Conservation (phyloP, 2,888 invertebrate species). For the Shargacucullia verbasci region DNA sequence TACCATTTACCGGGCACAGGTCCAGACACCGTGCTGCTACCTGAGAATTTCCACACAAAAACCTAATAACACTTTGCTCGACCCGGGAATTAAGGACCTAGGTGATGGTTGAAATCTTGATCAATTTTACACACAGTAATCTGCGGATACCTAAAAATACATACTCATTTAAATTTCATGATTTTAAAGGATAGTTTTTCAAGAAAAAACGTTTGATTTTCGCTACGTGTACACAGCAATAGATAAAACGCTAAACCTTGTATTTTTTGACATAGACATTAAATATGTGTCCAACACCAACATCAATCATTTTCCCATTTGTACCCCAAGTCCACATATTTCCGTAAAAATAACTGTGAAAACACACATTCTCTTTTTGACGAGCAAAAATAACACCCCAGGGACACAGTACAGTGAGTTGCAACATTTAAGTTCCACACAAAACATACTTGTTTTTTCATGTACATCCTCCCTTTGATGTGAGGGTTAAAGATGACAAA, state of each 20-base stretch:
- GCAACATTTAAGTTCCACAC: slow-evolving; percentile 44
- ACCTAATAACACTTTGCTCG: too few species aligned
- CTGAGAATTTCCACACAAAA: too few species aligned
- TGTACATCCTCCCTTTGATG: slow-evolving; percentile 40
- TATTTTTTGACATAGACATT: neutral
- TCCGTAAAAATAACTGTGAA: neutral
- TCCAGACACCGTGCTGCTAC: too few species aligned
- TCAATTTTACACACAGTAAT: too few species aligned
- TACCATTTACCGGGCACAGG: too few species aligned
- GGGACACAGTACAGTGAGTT: slow-evolving; percentile 44
- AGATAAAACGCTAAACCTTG: neutral
- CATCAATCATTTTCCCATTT: slow-evolving; percentile 7
- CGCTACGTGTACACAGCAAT: too few species aligned
- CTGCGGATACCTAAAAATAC: too few species aligned
- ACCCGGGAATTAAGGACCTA: too few species aligned
- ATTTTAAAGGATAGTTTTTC: too few species aligned
- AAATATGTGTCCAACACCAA: neutral
- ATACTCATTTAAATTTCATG: too few species aligned
- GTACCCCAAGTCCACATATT: neutral
- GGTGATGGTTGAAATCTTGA: too few species aligned
- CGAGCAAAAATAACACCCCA: slow-evolving; percentile 19
- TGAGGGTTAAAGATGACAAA: slow-evolving; percentile 31
- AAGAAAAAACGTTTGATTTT: too few species aligned
- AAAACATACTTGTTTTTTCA: slow-evolving; percentile 45
- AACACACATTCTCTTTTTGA: slow-evolving; percentile 13